These are phyloP conservation scores for Triplophysa yarkandensis DNA, from an alignment of 2,797 vertebrate species.

Conservation along the genomic window DNA sequence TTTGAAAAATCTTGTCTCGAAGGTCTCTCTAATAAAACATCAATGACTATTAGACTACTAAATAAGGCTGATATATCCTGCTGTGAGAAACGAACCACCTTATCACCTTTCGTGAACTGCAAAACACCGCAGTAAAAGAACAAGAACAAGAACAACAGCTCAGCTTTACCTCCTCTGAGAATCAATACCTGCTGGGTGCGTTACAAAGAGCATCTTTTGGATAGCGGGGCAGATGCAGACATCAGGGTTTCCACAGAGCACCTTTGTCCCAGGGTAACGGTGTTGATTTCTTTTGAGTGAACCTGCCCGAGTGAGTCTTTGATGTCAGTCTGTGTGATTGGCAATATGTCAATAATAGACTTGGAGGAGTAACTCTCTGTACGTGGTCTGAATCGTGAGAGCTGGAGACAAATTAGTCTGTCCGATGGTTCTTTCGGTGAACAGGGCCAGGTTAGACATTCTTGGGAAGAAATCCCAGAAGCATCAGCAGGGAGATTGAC, in stretches of 20 bases:
- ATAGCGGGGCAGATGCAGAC: constrained; percentile 29
- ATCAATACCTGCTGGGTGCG: constrained; percentile 26
- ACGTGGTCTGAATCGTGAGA: constrained; percentile 44
- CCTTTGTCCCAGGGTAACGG: constrained; percentile 30
- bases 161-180: constrained; percentile 1
- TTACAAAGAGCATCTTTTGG: constrained; percentile 35
- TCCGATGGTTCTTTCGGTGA: constrained; percentile 55
- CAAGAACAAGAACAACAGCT: not conserved
- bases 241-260: constrained; percentile 23
- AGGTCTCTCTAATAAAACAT: not conserved
- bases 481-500: constrained; percentile 62
- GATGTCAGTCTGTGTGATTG: constrained; percentile 59
- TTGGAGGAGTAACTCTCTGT: constrained; percentile 11
- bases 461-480: constrained; percentile 55
- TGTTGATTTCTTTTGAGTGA: constrained; percentile 48
- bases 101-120: constrained; percentile 38
- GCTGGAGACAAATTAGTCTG: constrained; percentile 58
- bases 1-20: not conserved
- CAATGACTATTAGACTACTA: constrained; percentile 9
- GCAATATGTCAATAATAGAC: constrained; percentile 68
- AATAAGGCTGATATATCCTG: constrained; percentile 14
- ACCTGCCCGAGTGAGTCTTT: constrained; percentile 56
- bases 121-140: not conserved
- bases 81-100: constrained; percentile 40
- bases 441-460: constrained; percentile 57